Conservation (phyloP, 1,140 invertebrate species). For the Hycleus phaleratus region DNA sequence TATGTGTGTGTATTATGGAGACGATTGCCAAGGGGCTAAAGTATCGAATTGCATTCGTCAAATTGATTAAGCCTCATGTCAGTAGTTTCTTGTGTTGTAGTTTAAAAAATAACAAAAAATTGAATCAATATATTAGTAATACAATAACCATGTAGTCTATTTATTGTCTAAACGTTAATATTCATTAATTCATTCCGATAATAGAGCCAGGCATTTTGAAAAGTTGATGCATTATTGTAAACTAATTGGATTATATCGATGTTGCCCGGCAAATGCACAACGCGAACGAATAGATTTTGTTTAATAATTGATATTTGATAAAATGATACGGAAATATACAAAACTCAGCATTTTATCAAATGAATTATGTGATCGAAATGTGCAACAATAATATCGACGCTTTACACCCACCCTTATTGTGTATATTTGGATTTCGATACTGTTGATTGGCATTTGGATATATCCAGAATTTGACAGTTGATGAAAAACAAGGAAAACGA, state of each 20-base stretch:
- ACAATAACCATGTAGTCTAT: background rate
- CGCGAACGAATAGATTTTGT: conserved; percentile 10
- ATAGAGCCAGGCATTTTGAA: background rate
- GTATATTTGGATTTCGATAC: conserved; percentile 2
- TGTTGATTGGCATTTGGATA: conserved; percentile 7
- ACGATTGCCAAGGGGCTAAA: background rate
- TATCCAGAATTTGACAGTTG: no score
- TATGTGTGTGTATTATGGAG: no score
- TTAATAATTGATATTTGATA: conserved; percentile 18
- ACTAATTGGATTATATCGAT: background rate
- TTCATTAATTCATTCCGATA: background rate
- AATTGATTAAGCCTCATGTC: background rate
- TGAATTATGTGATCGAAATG: conserved; percentile 14
- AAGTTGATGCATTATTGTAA: conserved; percentile 1
- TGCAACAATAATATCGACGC: conserved; percentile 4
- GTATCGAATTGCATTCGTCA: background rate
- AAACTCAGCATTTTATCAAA: conserved; percentile 14
- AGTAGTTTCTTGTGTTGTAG: no score
- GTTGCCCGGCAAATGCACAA: background rate
- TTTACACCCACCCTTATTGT: background rate
- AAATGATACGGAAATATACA: conserved; percentile 11
- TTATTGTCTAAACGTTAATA: background rate
- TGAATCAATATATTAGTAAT: background rate
- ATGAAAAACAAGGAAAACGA: no score
- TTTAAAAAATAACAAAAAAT: no score